phyloP scores from a whole-genome alignment of 2,888 invertebrate genomes.

The Agrochola lychnidis region DNA sequence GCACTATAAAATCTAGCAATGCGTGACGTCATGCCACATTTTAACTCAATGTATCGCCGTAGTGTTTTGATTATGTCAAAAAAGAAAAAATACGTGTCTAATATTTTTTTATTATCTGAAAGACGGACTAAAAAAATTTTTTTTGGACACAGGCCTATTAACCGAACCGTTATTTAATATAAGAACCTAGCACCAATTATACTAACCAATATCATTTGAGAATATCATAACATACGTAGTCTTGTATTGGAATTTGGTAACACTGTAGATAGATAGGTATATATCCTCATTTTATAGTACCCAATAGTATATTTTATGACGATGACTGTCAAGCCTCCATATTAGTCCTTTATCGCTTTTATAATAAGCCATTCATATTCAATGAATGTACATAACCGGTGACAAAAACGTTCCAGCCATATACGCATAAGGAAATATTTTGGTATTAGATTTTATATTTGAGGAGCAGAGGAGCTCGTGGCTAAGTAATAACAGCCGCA shows the following conservation, averaged over 20 bases:
- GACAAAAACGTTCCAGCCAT: constrained; percentile 45
- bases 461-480: no score
- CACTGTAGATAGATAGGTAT: background rate
- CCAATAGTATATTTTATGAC: constrained; percentile 34
- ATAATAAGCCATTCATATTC: constrained; percentile 71
- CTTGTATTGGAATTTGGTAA: background rate
- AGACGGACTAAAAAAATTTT: no score
- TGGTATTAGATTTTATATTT: constrained; percentile 15
- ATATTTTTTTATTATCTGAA: no score
- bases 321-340: constrained; percentile 50
- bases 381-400: constrained; percentile 58
- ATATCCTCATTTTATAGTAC: constrained; percentile 20
- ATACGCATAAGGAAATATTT: constrained; percentile 47
- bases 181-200: background rate
- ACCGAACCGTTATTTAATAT: no score
- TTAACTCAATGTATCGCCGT: no score
- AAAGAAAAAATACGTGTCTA: no score
- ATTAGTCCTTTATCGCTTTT: constrained; percentile 67
- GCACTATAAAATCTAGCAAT: no score
- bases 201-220: background rate
- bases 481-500: no score
- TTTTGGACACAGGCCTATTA: no score
- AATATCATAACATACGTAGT: background rate
- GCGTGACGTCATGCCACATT: no score
- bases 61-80: no score